Conservation (phyloP, 1,140 invertebrate species). For the Ceratosolen solmsi region DNA sequence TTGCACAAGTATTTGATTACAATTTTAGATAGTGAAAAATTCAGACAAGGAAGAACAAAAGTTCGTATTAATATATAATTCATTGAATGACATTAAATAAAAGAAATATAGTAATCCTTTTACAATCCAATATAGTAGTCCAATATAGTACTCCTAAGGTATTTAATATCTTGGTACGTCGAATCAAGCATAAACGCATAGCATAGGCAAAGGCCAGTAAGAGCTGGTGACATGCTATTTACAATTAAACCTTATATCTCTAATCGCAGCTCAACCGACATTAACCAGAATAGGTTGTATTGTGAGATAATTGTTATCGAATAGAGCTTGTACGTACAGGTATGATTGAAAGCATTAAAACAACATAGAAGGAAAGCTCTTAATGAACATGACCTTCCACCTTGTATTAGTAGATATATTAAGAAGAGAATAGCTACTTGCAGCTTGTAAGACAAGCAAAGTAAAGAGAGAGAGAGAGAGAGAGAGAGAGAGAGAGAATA, state of each 20-base stretch:
- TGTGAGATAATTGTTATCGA: constrained; percentile 33
- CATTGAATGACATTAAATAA: too few species aligned
- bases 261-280: constrained; percentile 21
- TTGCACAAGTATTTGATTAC: too few species aligned
- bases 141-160: background rate
- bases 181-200: too few species aligned
- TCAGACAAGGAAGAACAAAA: too few species aligned
- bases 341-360: constrained; percentile 28
- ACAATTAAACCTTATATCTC: constrained; percentile 8
- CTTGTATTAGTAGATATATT: background rate
- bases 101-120: constrained; percentile 2
- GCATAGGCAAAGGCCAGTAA: background rate
- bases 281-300: constrained; percentile 31
- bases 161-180: too few species aligned
- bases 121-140: too few species aligned
- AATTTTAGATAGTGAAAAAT: too few species aligned
- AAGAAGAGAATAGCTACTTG: constrained; percentile 25
- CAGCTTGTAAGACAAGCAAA: constrained; percentile 37
- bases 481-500: background rate
- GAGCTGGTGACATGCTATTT: constrained; percentile 13
- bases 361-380: constrained; percentile 11
- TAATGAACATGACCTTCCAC: constrained; percentile 37
- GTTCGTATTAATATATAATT: too few species aligned
- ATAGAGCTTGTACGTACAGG: constrained; percentile 9
- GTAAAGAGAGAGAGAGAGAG: constrained; percentile 18